Conservation (phyloP, 2,888 invertebrate genomes). For the Fissipunctia ypsillon region DNA sequence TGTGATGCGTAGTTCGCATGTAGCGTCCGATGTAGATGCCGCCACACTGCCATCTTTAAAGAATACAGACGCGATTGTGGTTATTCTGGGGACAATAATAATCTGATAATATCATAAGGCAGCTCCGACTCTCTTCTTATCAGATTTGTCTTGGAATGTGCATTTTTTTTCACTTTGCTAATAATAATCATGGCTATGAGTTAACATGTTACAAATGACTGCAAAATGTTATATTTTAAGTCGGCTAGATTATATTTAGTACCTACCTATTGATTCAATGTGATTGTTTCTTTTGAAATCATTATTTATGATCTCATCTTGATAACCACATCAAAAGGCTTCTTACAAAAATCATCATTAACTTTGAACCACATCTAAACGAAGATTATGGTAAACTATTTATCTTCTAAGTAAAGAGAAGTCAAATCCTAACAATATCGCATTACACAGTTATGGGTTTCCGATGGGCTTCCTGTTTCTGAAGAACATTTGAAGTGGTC, state of each 20-base stretch:
- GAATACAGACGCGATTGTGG: background rate
- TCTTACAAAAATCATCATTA: constrained; percentile 4
- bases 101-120: background rate
- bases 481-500: constrained; percentile 46
- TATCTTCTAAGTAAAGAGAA: constrained; percentile 8
- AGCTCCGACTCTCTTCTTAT: background rate
- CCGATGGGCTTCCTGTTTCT: constrained; percentile 51
- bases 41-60: accelerated
- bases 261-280: constrained; percentile 14
- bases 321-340: constrained; percentile 7
- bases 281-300: constrained; percentile 7
- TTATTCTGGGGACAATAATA: background rate
- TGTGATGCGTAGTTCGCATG: too few relatives aligned
- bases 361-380: constrained; percentile 13
- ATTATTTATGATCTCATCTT: constrained; percentile 24
- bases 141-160: background rate
- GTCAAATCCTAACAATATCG: constrained; percentile 27
- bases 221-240: background rate
- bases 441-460: constrained; percentile 34
- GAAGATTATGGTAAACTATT: background rate
- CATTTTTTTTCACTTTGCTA: background rate
- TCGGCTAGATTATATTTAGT: background rate
- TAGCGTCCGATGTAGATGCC: too few relatives aligned
- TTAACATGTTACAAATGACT: constrained; percentile 16
- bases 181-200: too few relatives aligned